Evolutionary conservation across 2,113 vertebrate genomes (phyloP).

Genomic region (Oxyruncus cristatus): DNA sequence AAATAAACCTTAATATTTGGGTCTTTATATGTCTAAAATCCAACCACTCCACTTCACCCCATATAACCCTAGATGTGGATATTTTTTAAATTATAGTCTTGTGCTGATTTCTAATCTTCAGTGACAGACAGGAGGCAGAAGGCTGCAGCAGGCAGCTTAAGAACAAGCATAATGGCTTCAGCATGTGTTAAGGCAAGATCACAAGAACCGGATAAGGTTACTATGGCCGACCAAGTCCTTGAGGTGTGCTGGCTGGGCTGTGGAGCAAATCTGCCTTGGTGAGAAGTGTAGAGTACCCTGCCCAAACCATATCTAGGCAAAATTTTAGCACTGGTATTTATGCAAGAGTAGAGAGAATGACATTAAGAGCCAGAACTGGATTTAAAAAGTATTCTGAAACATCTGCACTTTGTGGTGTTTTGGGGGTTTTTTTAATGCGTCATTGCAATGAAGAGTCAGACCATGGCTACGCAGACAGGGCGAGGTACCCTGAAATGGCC

Average conservation of each 20-base stretch:
- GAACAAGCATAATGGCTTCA: background rate
- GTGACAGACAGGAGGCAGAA: background rate
- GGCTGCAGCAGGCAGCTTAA: background rate
- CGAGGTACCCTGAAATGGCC: background rate
- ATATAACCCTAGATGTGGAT: background rate
- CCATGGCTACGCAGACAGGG: fast-evolving
- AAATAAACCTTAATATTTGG: background rate
- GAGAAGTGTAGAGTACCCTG: background rate
- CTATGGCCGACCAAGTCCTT: background rate
- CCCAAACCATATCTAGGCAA: background rate
- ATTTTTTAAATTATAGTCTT: background rate
- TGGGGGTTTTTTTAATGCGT: background rate
- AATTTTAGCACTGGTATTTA: background rate
- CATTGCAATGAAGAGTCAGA: background rate
- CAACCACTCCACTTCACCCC: background rate
- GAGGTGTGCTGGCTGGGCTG: background rate
- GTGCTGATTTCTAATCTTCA: background rate
- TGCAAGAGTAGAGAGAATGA: background rate
- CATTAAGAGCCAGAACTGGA: background rate
- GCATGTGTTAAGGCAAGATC: background rate
- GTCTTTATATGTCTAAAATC: background rate
- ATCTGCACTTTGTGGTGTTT: background rate
- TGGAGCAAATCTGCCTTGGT: background rate
- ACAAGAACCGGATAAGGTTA: background rate
- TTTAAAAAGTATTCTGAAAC: background rate